Conservation (phyloP, 2,113 vertebrate species). For the Scomber colias region DNA sequence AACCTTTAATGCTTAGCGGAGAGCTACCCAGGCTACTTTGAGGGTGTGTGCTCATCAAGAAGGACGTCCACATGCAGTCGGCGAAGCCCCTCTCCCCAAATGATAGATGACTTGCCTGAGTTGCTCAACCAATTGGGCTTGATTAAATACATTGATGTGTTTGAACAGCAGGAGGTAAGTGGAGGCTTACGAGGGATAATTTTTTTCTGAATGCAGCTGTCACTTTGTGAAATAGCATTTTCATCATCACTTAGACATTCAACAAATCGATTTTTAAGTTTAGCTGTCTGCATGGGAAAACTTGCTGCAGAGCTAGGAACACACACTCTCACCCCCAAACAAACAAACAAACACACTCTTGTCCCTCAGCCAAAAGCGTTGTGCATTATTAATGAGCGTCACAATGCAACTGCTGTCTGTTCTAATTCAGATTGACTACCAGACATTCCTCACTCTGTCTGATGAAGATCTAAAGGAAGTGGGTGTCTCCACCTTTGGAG, state of each 20-base stretch:
- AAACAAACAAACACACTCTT: not conserved
- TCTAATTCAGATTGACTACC: slow-evolving; percentile 84
- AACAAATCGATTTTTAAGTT: not conserved
- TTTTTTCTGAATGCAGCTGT: not conserved
- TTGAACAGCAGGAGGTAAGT: slow-evolving; percentile 86
- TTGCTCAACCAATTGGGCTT: slow-evolving; percentile 84
- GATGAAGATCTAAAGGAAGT: slow-evolving; percentile 88
- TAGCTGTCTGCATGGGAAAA: not conserved
- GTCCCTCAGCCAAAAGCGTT: not conserved
- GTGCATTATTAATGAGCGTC: slow-evolving; percentile 27
- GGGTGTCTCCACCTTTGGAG: slow-evolving; percentile 86
- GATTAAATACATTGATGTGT: slow-evolving; percentile 85
- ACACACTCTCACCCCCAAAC: not conserved
- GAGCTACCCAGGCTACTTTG: slow-evolving; percentile 74
- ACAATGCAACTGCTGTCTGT: slow-evolving; percentile 16
- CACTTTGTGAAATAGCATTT: not conserved
- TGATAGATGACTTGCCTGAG: slow-evolving; percentile 78
- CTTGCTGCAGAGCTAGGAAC: not conserved
- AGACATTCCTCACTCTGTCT: slow-evolving; percentile 87
- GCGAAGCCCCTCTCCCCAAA: slow-evolving; percentile 70
- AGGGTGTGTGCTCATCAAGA: slow-evolving; percentile 69
- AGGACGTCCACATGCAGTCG: slow-evolving; percentile 75
- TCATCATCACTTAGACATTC: not conserved
- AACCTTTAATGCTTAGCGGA: slow-evolving; percentile 67
- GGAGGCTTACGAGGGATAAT: not conserved